A percentile compares a stretch with the other conserved stretches of the same genome.
phyloP scores from a whole-genome alignment of 2,888 invertebrate genomes.

The Dryobota labecula region DNA sequence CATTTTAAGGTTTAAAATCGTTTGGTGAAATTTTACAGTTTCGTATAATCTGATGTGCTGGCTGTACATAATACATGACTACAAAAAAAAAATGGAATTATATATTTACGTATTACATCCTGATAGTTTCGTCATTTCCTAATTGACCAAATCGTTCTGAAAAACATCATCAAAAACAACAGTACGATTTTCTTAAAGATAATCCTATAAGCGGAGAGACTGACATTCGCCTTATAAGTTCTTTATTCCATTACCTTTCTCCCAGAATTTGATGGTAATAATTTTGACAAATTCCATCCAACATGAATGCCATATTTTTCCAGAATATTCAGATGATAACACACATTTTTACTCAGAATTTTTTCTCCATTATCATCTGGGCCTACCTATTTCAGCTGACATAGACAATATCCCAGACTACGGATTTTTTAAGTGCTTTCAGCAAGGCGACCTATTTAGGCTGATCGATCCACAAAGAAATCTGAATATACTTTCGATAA shows the following conservation, averaged over 20 bases:
- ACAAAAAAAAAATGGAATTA: too few species aligned
- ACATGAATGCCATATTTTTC: neutral
- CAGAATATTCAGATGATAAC: constrained; percentile 3
- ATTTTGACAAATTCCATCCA: neutral
- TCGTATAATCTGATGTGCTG: too few species aligned
- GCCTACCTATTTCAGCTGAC: neutral
- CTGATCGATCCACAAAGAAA: neutral
- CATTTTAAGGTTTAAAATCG: too few species aligned
- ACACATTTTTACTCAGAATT: neutral
- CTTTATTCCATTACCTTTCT: neutral
- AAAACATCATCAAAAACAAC: too few species aligned
- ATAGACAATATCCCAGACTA: neutral
- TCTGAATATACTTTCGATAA: too few species aligned
- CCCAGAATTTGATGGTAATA: neutral
- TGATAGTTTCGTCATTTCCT: too few species aligned
- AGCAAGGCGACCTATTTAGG: neutral
- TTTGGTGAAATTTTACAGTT: too few species aligned
- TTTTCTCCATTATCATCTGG: neutral
- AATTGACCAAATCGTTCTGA: too few species aligned
- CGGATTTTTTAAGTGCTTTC: neutral
- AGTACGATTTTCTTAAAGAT: too few species aligned
- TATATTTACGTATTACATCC: too few species aligned
- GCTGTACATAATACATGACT: too few species aligned
- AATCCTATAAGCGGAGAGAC: too few species aligned
- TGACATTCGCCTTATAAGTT: neutral